Percentiles rank a stretch among this genome's conserved stretches.
These are phyloP conservation scores for Pipistrellus kuhlii DNA, from an alignment of 2,797 vertebrate species.

Conservation along the genomic window DNA sequence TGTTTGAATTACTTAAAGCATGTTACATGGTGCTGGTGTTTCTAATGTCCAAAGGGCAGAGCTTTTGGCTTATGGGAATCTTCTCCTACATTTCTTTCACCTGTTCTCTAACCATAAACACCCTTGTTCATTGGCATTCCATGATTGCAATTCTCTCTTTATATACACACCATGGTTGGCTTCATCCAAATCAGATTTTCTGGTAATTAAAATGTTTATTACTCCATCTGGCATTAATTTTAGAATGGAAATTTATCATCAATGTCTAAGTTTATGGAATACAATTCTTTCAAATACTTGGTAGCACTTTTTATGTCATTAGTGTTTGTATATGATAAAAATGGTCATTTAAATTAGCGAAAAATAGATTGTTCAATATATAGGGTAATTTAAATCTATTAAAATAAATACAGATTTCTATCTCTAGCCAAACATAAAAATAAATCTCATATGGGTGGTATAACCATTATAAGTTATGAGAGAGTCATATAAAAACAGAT, in stretches of 20 bases:
- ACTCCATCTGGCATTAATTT: conserved; percentile 18
- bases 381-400: not conserved
- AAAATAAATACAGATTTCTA: not conserved
- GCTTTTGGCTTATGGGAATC: not conserved
- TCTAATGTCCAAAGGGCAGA: not conserved
- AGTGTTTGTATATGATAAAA: not conserved
- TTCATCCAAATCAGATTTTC: not conserved
- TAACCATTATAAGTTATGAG: not conserved
- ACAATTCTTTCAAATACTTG: not conserved
- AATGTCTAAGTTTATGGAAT: not conserved
- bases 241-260: not conserved
- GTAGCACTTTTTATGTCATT: not conserved
- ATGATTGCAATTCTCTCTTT: not conserved
- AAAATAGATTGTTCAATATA: not conserved
- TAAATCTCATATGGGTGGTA: not conserved
- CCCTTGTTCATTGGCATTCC: not conserved
- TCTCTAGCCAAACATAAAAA: not conserved
- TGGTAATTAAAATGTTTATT: not conserved
- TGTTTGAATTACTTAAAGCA: not conserved
- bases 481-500: not conserved
- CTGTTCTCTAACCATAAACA: not conserved
- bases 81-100: not conserved
- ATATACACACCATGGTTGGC: not conserved
- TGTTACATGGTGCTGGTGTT: not conserved
- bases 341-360: not conserved